Evolutionary conservation across 1,140 invertebrate species (phyloP).

Genomic region (Linepithema humile): DNA sequence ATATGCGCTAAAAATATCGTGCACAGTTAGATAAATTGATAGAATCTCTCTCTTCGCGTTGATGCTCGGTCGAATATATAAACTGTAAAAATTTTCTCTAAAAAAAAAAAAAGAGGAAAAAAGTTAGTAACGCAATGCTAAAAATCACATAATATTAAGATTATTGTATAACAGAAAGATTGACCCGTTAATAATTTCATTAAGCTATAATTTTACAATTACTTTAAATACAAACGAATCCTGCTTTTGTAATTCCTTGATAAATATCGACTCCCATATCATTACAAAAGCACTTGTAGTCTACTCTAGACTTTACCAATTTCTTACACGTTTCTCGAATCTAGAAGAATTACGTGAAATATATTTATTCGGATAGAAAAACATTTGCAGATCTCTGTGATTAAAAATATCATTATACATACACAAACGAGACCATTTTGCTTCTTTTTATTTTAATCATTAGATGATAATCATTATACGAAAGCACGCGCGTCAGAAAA

Average conservation of each 20-base stretch:
- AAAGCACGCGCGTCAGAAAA: conserved; percentile 31
- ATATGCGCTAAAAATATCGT: conserved; percentile 6
- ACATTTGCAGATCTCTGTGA: conserved; percentile 39
- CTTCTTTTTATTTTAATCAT: conserved; percentile 22
- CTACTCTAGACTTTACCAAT: conserved; percentile 8
- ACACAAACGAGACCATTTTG: conserved; percentile 22
- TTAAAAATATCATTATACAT: conserved; percentile 52
- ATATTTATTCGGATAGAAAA: conserved; percentile 49
- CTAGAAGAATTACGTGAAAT: conserved; percentile 35
- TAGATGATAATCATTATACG: conserved; percentile 41
- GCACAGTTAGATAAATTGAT: conserved; percentile 5
- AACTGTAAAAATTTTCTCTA: background rate
- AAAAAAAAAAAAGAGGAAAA: background rate
- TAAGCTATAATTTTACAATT: conserved; percentile 28
- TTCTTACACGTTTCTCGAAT: conserved; percentile 28
- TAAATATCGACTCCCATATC: conserved; percentile 14
- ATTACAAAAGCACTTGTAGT: conserved; percentile 34
- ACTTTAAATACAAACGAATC: conserved; percentile 40
- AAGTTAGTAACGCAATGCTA: background rate
- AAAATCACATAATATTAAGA: conserved; percentile 13
- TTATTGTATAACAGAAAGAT: conserved; percentile 10
- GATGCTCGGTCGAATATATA: background rate
- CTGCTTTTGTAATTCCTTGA: background rate
- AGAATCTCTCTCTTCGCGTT: conserved; percentile 1
- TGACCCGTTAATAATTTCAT: background rate